Evolutionary conservation across 1,140 invertebrate species (phyloP).

Genomic region (Ceratoteleas bidentatus): DNA sequence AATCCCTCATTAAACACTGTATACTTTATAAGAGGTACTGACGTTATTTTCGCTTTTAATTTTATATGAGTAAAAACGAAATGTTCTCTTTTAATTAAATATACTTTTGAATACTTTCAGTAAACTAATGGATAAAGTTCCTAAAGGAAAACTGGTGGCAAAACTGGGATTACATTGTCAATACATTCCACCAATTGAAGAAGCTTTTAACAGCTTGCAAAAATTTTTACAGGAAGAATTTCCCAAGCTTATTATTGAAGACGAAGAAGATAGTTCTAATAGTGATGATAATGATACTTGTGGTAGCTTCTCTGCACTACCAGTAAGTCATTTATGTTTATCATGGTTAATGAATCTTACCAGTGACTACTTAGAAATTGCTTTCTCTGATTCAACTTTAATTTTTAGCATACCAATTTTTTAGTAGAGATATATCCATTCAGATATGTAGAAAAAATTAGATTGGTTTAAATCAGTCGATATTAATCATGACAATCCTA

Average conservation of each 20-base stretch:
- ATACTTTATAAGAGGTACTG: constrained; percentile 75
- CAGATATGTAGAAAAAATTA: no score
- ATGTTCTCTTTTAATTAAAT: no score
- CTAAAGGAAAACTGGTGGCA: constrained; percentile 74
- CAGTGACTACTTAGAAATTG: no score
- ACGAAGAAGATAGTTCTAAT: constrained; percentile 28
- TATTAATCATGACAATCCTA: no score
- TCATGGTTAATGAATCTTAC: not conserved
- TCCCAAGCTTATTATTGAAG: constrained; percentile 71
- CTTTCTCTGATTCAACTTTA: no score
- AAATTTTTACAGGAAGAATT: constrained; percentile 80
- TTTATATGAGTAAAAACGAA: not conserved
- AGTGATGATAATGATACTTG: constrained; percentile 64
- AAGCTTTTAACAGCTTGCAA: constrained; percentile 77
- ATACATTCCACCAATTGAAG: constrained; percentile 77
- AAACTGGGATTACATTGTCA: constrained; percentile 75
- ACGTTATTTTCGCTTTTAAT: not conserved
- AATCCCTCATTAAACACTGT: constrained; percentile 73
- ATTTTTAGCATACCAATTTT: no score
- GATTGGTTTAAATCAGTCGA: no score
- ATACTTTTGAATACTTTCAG: constrained; percentile 62
- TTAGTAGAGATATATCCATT: no score
- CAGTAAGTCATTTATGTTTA: constrained; percentile 70
- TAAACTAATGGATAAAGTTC: constrained; percentile 74
- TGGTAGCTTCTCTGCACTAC: constrained; percentile 77